These are phyloP conservation scores for Macrophya annulata DNA, from an alignment of 2,888 invertebrate species.

Conservation along the genomic window DNA sequence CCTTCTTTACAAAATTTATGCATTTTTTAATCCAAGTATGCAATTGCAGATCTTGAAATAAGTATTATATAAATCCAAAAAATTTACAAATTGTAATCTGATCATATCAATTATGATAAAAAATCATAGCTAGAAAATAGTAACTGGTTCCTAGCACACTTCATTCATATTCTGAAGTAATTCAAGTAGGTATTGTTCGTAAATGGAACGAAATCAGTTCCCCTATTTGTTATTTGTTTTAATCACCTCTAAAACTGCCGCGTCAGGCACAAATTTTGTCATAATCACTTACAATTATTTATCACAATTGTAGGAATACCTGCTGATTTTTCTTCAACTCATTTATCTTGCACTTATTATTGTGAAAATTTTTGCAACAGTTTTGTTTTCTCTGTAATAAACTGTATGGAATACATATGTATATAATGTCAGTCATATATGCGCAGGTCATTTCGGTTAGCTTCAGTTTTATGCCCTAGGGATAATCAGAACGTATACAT, in stretches of 20 bases:
- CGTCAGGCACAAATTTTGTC: too few species aligned
- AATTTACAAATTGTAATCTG: not conserved
- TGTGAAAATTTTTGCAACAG: not conserved
- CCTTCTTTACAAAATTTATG: not conserved
- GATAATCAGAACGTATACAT: constrained; percentile 20
- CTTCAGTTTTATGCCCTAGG: constrained; percentile 1
- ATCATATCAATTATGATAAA: not conserved
- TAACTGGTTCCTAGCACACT: not conserved
- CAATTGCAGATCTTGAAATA: not conserved
- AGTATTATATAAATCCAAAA: not conserved
- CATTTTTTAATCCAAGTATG: not conserved
- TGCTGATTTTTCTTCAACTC: not conserved
- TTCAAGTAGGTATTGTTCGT: not conserved
- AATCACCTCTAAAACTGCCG: too few species aligned
- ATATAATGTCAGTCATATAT: not conserved
- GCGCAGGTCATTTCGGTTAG: not conserved
- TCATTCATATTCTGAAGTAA: too few species aligned
- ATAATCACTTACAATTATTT: not conserved
- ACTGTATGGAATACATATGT: not conserved
- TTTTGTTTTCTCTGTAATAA: not conserved
- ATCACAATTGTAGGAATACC: not conserved
- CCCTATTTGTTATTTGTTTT: not conserved
- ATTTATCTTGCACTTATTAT: not conserved
- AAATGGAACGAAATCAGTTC: not conserved
- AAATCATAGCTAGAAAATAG: not conserved